phyloP scores from a whole-genome alignment of 2,113 vertebrate genomes.

The Neolamprologus sp. region DNA sequence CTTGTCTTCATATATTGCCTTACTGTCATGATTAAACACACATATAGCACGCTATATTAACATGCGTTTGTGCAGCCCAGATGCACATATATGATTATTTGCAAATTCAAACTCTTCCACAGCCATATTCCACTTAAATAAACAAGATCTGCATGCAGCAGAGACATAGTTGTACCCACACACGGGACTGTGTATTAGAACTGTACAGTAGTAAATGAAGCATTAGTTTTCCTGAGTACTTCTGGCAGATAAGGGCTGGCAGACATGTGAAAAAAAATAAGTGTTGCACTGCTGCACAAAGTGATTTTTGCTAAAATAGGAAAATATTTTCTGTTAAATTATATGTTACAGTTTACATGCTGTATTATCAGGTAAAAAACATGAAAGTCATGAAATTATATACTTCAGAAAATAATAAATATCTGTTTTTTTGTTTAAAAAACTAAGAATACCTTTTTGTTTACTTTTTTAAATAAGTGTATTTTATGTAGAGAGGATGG shows the following conservation, averaged over 20 bases:
- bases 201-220: constrained; percentile 9
- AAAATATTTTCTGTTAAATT: background rate
- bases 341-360: background rate
- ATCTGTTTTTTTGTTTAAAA: background rate
- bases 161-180: background rate
- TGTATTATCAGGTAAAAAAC: background rate
- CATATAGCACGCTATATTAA: background rate
- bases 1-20: background rate
- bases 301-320: background rate
- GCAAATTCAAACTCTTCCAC: background rate
- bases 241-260: constrained; percentile 37
- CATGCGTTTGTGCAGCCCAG: background rate
- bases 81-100: background rate
- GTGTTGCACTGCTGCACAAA: constrained; percentile 10
- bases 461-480: background rate
- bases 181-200: background rate
- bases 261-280: background rate
- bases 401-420: background rate
- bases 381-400: background rate
- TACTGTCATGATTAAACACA: constrained; percentile 29
- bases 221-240: constrained; percentile 31
- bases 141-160: background rate
- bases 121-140: background rate
- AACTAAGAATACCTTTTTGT: background rate
- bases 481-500: background rate